Conservation (phyloP, 1,140 invertebrate genomes). For the Cheumatopsyche charites region DNA sequence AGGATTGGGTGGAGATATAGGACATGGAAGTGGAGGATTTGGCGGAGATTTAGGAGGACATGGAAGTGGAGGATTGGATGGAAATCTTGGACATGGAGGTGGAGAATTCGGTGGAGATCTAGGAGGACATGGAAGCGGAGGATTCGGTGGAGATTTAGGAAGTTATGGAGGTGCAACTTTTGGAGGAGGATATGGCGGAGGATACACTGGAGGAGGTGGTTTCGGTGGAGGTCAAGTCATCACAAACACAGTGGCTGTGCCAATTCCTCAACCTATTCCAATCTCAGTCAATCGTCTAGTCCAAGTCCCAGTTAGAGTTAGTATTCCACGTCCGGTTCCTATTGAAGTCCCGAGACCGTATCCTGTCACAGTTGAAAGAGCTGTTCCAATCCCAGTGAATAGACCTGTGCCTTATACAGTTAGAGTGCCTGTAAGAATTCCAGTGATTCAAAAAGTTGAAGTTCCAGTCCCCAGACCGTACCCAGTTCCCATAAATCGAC, state of each 20-base stretch:
- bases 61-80: neutral
- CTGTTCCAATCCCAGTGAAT: slow-evolving; percentile 57
- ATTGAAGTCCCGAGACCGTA: slow-evolving; percentile 53
- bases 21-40: neutral
- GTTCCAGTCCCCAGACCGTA: slow-evolving; percentile 49
- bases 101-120: neutral
- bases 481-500: slow-evolving; percentile 34
- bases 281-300: slow-evolving; percentile 52
- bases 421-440: slow-evolving; percentile 62
- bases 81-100: neutral
- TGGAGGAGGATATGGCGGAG: neutral
- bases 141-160: neutral
- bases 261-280: slow-evolving; percentile 53
- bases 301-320: slow-evolving; percentile 64
- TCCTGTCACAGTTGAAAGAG: slow-evolving; percentile 59
- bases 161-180: neutral
- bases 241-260: slow-evolving; percentile 50
- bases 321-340: slow-evolving; percentile 62
- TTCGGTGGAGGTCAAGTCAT: slow-evolving; percentile 22
- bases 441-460: slow-evolving; percentile 48
- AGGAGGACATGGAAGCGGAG: neutral
- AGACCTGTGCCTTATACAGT: slow-evolving; percentile 61
- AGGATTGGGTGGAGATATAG: slow-evolving; percentile 26
- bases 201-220: slow-evolving; percentile 42
- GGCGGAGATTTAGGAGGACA: neutral